A percentile compares a stretch with the other conserved stretches of the same genome.
phyloP scores from a whole-genome alignment of 2,113 vertebrate genomes.

The Epinephelus lanceolatus region DNA sequence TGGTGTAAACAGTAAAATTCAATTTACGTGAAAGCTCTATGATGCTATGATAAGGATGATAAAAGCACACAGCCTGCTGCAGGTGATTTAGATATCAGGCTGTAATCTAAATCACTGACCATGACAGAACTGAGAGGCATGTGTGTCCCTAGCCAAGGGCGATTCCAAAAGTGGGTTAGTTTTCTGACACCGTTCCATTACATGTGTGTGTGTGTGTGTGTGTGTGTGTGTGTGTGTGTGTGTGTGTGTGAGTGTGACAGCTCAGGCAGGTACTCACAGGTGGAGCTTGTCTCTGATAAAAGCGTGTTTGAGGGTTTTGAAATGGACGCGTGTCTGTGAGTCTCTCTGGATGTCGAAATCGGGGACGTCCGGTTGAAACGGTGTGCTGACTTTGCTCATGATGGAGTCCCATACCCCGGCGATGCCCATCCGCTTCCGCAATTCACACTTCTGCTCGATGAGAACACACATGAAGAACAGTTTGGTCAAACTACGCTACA shows the following conservation, averaged over 20 bases:
- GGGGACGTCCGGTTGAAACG: slow-evolving; percentile 91
- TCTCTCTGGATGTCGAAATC: slow-evolving; percentile 80
- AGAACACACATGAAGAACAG: background rate
- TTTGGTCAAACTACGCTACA: background rate
- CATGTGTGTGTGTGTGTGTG: background rate
- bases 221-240: background rate
- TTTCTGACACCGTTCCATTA: background rate
- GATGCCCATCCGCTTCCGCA: slow-evolving; percentile 89
- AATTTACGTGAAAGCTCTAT: background rate
- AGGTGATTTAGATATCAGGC: slow-evolving; percentile 17
- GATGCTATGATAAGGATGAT: background rate
- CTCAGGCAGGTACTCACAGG: slow-evolving; percentile 87
- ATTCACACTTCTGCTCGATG: slow-evolving; percentile 88
- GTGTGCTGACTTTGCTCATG: slow-evolving; percentile 86
- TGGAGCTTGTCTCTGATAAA: slow-evolving; percentile 97
- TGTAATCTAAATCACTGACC: slow-evolving; percentile 20
- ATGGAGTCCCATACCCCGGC: slow-evolving; percentile 85
- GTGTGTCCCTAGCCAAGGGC: background rate
- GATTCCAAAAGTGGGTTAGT: background rate
- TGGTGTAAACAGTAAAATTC: background rate
- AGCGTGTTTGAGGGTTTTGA: slow-evolving; percentile 91
- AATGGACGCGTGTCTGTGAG: slow-evolving; percentile 63
- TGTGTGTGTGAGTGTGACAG: background rate
- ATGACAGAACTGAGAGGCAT: background rate
- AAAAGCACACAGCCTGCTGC: slow-evolving; percentile 17